phyloP scores from a whole-genome alignment of 2,797 vertebrate genomes.

The Enteromius thamalakanensis region DNA sequence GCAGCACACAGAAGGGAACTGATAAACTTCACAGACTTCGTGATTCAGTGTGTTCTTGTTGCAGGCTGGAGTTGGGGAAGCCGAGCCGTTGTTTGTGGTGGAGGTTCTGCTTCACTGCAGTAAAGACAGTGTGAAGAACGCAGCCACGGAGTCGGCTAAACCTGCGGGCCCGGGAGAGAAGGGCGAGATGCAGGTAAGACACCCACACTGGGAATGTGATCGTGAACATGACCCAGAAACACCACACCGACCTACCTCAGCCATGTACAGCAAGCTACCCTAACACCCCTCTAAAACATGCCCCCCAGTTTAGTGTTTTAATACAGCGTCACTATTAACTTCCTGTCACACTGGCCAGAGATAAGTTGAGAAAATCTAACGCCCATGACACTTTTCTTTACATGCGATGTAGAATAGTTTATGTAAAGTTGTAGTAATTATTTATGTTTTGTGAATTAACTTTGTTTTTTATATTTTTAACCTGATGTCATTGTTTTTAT shows the following conservation, averaged over 20 bases:
- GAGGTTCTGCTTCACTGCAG: slow-evolving; percentile 94
- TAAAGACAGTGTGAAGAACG: slow-evolving; percentile 92
- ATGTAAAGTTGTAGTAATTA: background rate
- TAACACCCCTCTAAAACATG: background rate
- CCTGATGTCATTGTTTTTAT: no score
- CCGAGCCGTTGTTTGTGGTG: slow-evolving; percentile 90
- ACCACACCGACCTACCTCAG: background rate
- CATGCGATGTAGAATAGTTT: no score
- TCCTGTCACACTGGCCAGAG: background rate
- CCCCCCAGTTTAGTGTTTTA: background rate
- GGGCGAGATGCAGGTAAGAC: slow-evolving; percentile 94
- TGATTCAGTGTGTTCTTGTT: slow-evolving; percentile 7
- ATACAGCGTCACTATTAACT: background rate
- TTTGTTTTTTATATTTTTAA: background rate
- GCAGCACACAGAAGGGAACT: background rate
- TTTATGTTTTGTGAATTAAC: background rate
- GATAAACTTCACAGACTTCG: background rate
- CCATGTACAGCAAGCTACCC: background rate
- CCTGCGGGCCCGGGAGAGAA: slow-evolving; percentile 86
- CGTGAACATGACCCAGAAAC: background rate
- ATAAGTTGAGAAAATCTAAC: background rate
- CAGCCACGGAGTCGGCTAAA: slow-evolving; percentile 90
- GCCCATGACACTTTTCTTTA: background rate
- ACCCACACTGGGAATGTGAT: background rate
- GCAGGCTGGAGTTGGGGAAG: slow-evolving; percentile 83